Percentiles rank a stretch among this genome's conserved stretches.
phyloP scores from a whole-genome alignment of 2,888 invertebrate species.

The Sarcophaga subvicina region DNA sequence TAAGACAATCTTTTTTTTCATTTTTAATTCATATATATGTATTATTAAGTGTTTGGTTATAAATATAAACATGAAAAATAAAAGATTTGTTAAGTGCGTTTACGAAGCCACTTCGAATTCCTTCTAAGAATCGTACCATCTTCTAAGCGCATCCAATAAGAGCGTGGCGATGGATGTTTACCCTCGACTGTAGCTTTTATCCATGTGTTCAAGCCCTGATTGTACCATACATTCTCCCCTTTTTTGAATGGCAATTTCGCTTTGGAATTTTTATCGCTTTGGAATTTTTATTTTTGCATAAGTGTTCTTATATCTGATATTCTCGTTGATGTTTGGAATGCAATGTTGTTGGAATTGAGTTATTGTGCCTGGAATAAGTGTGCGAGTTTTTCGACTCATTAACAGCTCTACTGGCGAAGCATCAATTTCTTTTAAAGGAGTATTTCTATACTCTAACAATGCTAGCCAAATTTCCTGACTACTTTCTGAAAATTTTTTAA shows the following conservation, averaged over 20 bases:
- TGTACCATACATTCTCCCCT: slow-evolving; percentile 31
- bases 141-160: slow-evolving; percentile 19
- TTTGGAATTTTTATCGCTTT: slow-evolving; percentile 2
- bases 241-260: slow-evolving; percentile 14
- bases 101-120: slow-evolving; percentile 26
- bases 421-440: slow-evolving; percentile 56
- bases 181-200: slow-evolving; percentile 10
- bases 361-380: neutral
- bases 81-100: neutral
- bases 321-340: neutral
- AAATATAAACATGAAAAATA: neutral
- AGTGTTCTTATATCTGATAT: slow-evolving; percentile 3
- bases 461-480: too few species aligned
- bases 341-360: neutral
- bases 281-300: neutral
- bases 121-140: slow-evolving; percentile 16
- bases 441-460: slow-evolving; percentile 55
- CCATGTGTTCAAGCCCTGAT: neutral
- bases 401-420: slow-evolving; percentile 52
- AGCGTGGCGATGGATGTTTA: slow-evolving; percentile 17
- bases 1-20: neutral
- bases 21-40: neutral
- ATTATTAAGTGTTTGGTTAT: neutral
- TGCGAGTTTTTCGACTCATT: slow-evolving; percentile 47
- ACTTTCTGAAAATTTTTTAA: neutral